Base-by-base conservation (phyloP, 2,888 invertebrate genomes). In the Phyto melanocephala region DNA sequence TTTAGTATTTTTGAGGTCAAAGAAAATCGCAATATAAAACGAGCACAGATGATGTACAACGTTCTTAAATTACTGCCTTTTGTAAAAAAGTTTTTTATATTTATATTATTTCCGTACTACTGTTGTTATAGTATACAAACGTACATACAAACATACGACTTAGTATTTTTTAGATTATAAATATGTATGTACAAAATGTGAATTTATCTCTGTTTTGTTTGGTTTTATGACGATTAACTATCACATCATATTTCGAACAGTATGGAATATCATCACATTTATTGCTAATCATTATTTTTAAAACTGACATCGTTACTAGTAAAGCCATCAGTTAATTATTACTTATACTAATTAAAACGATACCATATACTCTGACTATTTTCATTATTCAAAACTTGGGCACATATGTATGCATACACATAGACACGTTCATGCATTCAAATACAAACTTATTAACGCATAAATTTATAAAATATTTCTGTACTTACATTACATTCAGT, bases 21-120 rank as follows among this genome's bases (percentile, higher is more conserved):
- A 77, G 77, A 77, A 77, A 77, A 77, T 47, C 54, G 70, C 78
- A 78, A 63, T 47, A 65, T 63, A 70, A 63, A 63, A 63, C 40
- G 37, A 58, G 63, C 6, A 28, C n/a, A n/a, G n/a, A n/a, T n/a
- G n/a, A n/a, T 28, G 6, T 28, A 4, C 10, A 33, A 28, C 35
- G 20, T 20, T 52, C 40, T 47, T 22, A 40, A 40, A 58, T 63
- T 78, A 15, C 58, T 71, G 54, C 24, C 54, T 47, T 63, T 47
- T 56, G 28, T 13, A 17, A 74, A 33, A 56, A 75, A 24, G 58
- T 62, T 47, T 77, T 70, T 70, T 63, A 45, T 60, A 13, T 52
- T 62, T 45, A 52, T 77, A 62, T 45, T 62, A 70, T 54, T 77
- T 68, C 35, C 77, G 70, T 52, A 35, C 13, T 62, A 50, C 67